Evolutionary conservation across 2,888 invertebrate genomes (phyloP), one percentile per base, ranked within the genome.

Genomic region (Erebia palarica): DNA sequence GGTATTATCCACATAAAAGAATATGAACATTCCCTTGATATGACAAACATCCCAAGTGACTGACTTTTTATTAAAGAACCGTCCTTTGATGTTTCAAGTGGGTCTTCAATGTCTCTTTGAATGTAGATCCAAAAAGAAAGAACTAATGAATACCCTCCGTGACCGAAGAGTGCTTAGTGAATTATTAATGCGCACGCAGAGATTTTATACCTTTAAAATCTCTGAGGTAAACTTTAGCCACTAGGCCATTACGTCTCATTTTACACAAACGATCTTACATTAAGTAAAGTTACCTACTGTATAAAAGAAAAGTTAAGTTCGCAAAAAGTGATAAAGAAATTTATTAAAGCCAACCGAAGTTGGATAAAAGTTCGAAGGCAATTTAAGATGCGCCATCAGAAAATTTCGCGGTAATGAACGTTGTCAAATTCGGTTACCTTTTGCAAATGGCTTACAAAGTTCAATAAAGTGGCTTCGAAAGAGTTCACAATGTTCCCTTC

Each of bases 311-410:
- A 58, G 63, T 55, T 59, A n/a, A n/a, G 58, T 27, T n/a, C 49
- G 58, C 51, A 67, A 67, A 67, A 67, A 57, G 59, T 67, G 58
- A 49, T 67, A 67, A 67, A 59, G 59, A 27, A 67, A 67, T 67
- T 59, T 67, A 67, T 67, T 67, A 67, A 58, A 59, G 67, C 47
- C 44, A 36, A 67, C 58, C 59, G 49, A 59, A 59, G 49, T 67
- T 67, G 59, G 21, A 59, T 59, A 58, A 72, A 72, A 72, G 66
- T 71, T 72, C 47, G 18, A n/a, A 70, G 68, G 64, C 61, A 70
- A 65, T 68, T 70, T 55, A 55, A 71, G 70, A 74, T 70, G 69
- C 66, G 21, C 53, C 66, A 66, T 70, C 68, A 68, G 14, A 66
- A 72, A 69, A 70, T 60, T 72, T 70, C 53, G 70, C 36, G 61